Percentiles rank a stretch among this genome's conserved stretches.
These are phyloP conservation scores for Stenodera caucasica DNA, from an alignment of 2,888 invertebrate species.

Conservation along the genomic window DNA sequence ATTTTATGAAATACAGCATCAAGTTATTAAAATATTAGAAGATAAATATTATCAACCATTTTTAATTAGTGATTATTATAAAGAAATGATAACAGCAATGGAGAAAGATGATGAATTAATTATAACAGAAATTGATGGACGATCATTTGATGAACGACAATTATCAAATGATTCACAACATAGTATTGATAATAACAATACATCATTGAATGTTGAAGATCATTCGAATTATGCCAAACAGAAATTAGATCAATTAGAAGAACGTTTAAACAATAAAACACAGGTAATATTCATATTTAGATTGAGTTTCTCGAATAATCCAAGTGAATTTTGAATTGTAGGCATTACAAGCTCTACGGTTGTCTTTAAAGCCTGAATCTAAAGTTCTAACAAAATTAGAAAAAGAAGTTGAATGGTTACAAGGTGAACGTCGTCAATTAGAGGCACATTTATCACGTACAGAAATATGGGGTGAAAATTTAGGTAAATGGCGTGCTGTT, in stretches of 20 bases:
- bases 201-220: constrained; percentile 71
- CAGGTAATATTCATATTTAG: constrained; percentile 57
- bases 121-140: constrained; percentile 53
- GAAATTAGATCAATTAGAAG: constrained; percentile 81
- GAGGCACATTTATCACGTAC: constrained; percentile 85
- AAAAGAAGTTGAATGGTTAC: constrained; percentile 81
- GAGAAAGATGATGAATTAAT: constrained; percentile 61
- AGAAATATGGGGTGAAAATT: constrained; percentile 87
- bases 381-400: constrained; percentile 78
- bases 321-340: constrained; percentile 41
- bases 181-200: constrained; percentile 57
- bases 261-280: constrained; percentile 81
- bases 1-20: constrained; percentile 83
- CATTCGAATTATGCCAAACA: constrained; percentile 81
- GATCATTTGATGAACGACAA: constrained; percentile 58
- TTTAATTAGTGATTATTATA: constrained; percentile 83
- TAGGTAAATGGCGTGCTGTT: constrained; percentile 84
- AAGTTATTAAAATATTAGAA: constrained; percentile 76
- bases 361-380: constrained; percentile 81
- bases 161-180: constrained; percentile 60
- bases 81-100: constrained; percentile 68
- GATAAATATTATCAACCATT: constrained; percentile 89
- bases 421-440: constrained; percentile 76
- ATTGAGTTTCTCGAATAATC: neutral
- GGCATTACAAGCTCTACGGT: constrained; percentile 79